These are phyloP conservation scores for Leucoraja ocellata DNA, from an alignment of 2,797 vertebrate species.

Conservation along the genomic window DNA sequence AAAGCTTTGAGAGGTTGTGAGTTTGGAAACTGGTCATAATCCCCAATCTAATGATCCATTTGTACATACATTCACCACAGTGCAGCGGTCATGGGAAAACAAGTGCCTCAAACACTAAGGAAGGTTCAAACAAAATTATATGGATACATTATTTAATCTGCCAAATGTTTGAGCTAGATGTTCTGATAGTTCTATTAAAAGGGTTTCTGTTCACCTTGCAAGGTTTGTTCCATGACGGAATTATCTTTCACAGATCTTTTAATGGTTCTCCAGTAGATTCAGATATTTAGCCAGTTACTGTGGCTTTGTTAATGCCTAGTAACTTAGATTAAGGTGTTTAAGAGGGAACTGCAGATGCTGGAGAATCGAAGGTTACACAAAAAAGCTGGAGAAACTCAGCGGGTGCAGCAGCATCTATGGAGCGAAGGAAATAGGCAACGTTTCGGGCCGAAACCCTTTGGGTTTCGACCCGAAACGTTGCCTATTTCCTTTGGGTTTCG, in stretches of 20 bases:
- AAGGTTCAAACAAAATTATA: background rate
- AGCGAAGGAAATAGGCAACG: too few relatives aligned
- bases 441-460: too few relatives aligned
- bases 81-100: background rate
- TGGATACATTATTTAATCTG: conserved; percentile 2
- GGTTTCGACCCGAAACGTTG: too few relatives aligned
- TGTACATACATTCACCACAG: background rate
- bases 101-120: background rate
- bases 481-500: too few relatives aligned
- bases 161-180: background rate
- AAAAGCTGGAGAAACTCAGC: too few relatives aligned
- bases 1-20: background rate
- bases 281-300: background rate
- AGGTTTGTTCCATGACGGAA: background rate
- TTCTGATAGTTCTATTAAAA: background rate
- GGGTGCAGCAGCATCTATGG: too few relatives aligned
- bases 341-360: too few relatives aligned
- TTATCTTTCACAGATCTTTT: background rate
- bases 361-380: too few relatives aligned
- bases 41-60: background rate
- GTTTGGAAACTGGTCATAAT: background rate
- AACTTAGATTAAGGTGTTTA: conserved; percentile 3
- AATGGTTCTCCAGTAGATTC: background rate
- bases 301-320: too few relatives aligned
- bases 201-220: background rate